phyloP scores from a whole-genome alignment of 2,797 vertebrate species.

The Knipowitschia caucasica region DNA sequence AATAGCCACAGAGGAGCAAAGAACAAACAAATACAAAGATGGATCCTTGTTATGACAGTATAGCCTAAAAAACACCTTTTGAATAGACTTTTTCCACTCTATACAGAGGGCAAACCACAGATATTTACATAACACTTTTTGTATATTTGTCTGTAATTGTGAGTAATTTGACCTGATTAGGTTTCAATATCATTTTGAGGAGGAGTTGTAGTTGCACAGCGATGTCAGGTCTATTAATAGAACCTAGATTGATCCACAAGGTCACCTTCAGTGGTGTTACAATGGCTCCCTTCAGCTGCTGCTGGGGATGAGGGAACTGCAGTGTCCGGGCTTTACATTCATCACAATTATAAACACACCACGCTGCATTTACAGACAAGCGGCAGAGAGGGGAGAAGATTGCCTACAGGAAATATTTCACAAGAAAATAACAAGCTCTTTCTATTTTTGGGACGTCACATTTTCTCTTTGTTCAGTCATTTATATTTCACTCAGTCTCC shows the following conservation, averaged over 20 bases:
- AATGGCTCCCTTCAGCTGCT: slow-evolving; percentile 38
- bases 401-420: neutral
- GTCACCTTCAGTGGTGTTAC: slow-evolving; percentile 69
- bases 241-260: slow-evolving; percentile 57
- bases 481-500: neutral
- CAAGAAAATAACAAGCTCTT: neutral
- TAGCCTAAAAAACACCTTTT: too few relatives aligned
- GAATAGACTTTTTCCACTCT: too few relatives aligned
- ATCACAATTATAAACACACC: slow-evolving; percentile 17
- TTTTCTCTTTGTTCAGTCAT: neutral
- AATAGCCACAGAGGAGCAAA: too few relatives aligned
- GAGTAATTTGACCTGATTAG: slow-evolving; percentile 6
- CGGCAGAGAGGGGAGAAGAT: neutral
- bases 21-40: too few relatives aligned
- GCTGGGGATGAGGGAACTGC: slow-evolving; percentile 6
- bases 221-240: slow-evolving; percentile 43
- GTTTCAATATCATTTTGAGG: slow-evolving; percentile 18
- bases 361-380: neutral
- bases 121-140: neutral
- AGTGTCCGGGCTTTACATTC: slow-evolving; percentile 20
- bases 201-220: slow-evolving; percentile 20
- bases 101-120: too few relatives aligned
- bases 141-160: slow-evolving; percentile 9
- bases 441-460: neutral
- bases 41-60: too few relatives aligned